Conservation (phyloP, 2,797 vertebrate species). For the Gymnothorax javanicus region DNA sequence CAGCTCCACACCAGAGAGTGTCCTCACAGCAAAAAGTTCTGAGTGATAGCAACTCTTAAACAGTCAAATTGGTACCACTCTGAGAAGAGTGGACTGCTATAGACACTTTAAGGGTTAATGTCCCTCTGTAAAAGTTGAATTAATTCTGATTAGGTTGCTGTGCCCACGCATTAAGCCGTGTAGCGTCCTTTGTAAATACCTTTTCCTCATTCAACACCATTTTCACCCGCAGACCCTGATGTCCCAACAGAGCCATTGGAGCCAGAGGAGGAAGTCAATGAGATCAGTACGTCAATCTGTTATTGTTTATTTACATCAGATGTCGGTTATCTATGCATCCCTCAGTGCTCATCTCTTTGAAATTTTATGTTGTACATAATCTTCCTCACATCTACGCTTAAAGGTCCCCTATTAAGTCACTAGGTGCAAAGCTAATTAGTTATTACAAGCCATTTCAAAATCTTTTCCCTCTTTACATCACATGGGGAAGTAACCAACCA, state of each 20-base stretch:
- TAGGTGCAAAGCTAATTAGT: too few relatives aligned
- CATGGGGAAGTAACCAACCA: too few relatives aligned
- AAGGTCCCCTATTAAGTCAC: too few relatives aligned
- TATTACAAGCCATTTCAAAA: too few relatives aligned
- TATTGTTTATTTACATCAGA: neutral
- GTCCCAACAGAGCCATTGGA: constrained; percentile 21
- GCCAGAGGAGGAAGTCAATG: constrained; percentile 1
- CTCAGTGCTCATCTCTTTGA: neutral
- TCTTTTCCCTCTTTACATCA: too few relatives aligned
- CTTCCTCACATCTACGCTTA: neutral
- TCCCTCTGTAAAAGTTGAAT: too few relatives aligned
- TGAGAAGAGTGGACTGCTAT: neutral
- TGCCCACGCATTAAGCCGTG: too few relatives aligned
- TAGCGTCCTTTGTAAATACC: neutral
- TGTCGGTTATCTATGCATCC: neutral
- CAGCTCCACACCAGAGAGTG: too few relatives aligned
- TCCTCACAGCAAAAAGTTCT: too few relatives aligned
- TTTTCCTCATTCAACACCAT: neutral
- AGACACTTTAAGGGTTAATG: too few relatives aligned
- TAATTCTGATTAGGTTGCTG: too few relatives aligned
- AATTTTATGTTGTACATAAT: neutral
- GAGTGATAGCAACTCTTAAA: too few relatives aligned
- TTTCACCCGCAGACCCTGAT: constrained; percentile 20
- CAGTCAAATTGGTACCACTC: neutral
- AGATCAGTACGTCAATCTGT: constrained; percentile 26